phyloP scores from a whole-genome alignment of 2,888 invertebrate species.

The Euclidia mi region DNA sequence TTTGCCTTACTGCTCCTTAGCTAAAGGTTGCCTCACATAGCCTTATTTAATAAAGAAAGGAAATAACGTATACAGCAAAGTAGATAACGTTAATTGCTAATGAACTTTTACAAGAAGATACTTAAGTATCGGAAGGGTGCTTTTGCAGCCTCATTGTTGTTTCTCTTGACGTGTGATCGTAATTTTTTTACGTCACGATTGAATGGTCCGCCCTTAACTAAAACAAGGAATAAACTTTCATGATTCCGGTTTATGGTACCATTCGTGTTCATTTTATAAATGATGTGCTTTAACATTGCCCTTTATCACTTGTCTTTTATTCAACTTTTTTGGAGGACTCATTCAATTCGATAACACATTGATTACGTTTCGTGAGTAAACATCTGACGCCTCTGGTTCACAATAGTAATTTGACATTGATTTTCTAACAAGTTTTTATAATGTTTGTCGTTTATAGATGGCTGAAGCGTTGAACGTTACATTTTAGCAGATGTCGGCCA shows the following conservation, averaged over 20 bases:
- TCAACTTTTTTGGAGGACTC: constrained; percentile 30
- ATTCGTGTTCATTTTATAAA: constrained; percentile 89
- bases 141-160: constrained; percentile 88
- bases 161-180: constrained; percentile 88
- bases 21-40: constrained; percentile 17
- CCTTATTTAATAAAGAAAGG: constrained; percentile 55
- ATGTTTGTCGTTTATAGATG: constrained; percentile 56
- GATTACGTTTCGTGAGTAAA: constrained; percentile 16
- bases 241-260: constrained; percentile 85
- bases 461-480: constrained; percentile 58
- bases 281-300: constrained; percentile 76
- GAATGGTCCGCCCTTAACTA: constrained; percentile 88
- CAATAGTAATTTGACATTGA: constrained; percentile 8
- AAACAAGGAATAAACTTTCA: constrained; percentile 88
- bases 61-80: constrained; percentile 56
- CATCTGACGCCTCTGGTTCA: constrained; percentile 17
- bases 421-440: constrained; percentile 47
- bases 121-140: constrained; percentile 81
- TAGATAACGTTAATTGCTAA: constrained; percentile 81
- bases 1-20: constrained; percentile 29
- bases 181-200: constrained; percentile 88
- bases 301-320: constrained; percentile 68
- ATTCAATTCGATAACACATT: constrained; percentile 29
- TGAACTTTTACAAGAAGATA: constrained; percentile 83
- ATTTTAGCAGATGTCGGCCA: constrained; percentile 66